These are phyloP conservation scores for Tanytarsus gracilentus DNA, from an alignment of 2,888 invertebrate genomes.

Conservation along the genomic window DNA sequence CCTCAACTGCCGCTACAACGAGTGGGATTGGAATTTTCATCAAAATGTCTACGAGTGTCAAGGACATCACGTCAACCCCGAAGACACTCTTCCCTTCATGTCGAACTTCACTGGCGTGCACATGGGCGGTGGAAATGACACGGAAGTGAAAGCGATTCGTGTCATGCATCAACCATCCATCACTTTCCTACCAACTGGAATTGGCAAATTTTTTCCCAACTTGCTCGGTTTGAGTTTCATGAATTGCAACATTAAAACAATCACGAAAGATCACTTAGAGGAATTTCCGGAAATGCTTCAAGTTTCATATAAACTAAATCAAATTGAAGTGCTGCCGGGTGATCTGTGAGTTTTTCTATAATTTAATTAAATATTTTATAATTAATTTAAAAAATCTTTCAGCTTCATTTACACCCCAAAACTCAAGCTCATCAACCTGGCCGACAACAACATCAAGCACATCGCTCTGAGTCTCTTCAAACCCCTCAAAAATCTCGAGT, in stretches of 20 bases:
- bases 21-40: conserved; percentile 5
- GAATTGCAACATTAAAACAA: not conserved
- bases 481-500: not conserved
- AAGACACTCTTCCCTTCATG: not conserved
- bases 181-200: not conserved
- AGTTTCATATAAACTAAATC: not conserved
- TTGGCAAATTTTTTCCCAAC: not conserved
- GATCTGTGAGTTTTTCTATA: not conserved
- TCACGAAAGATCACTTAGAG: not conserved
- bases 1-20: not conserved
- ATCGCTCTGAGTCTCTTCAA: not conserved
- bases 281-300: conserved; percentile 1
- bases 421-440: not conserved
- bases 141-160: not conserved
- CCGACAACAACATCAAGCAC: not conserved
- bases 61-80: not conserved
- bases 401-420: conserved; percentile 3
- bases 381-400: not conserved
- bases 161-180: not conserved
- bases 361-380: not conserved
- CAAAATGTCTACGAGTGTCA: not conserved
- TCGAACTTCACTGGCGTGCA: not conserved
- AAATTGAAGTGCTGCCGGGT: not conserved
- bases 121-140: not conserved
- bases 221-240: not conserved